Percentiles rank a stretch among this genome's conserved stretches.
Conservation (phyloP, 2,888 invertebrate genomes). For the Slavum lentiscoides region DNA sequence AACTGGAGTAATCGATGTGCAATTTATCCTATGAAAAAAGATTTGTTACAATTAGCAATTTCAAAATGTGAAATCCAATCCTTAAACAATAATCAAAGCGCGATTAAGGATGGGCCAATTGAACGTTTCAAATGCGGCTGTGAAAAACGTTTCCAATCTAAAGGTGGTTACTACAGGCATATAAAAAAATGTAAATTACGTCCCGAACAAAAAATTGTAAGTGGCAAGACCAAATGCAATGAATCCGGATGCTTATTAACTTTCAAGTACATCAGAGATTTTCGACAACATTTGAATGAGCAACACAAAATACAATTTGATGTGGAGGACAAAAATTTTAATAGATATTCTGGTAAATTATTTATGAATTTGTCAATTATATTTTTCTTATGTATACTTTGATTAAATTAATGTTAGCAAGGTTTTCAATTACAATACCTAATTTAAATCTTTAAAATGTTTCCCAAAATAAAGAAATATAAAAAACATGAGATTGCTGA, state of each 20-base stretch:
- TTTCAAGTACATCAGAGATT: slow-evolving; percentile 37
- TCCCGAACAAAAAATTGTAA: slow-evolving; percentile 10
- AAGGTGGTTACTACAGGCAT: slow-evolving; percentile 39
- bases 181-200: slow-evolving; percentile 32
- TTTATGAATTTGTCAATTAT: background rate
- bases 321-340: slow-evolving; percentile 16
- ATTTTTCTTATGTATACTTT: too few species aligned
- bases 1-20: background rate
- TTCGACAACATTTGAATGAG: slow-evolving; percentile 34
- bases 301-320: slow-evolving; percentile 34
- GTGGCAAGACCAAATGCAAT: slow-evolving; percentile 41
- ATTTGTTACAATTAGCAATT: background rate
- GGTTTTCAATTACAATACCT: background rate
- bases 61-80: background rate
- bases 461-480: too few species aligned
- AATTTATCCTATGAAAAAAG: background rate
- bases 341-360: slow-evolving; percentile 31
- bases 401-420: too few species aligned
- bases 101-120: background rate
- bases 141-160: slow-evolving; percentile 30
- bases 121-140: slow-evolving; percentile 29
- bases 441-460: background rate
- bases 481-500: too few species aligned
- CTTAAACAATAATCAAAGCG: background rate
- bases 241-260: slow-evolving; percentile 23